Evolutionary conservation across 1,140 invertebrate genomes (phyloP), one percentile per base, ranked within the genome.

Genomic region (Caenorhabditis inopinata): DNA sequence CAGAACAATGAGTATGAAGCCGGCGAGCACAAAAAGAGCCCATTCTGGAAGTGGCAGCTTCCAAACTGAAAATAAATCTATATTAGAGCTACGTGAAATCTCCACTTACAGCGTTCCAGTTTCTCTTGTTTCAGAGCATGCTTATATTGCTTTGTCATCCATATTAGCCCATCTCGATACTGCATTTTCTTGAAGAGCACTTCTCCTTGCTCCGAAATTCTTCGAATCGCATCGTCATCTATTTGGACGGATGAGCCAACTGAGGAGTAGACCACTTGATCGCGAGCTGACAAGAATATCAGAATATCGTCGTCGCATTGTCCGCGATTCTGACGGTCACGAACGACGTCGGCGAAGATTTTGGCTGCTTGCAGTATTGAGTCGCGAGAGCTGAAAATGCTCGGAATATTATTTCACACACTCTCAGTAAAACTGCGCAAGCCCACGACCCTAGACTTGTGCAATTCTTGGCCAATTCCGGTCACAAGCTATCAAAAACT

Each of bases 251-350:
- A 18, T 45, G 53, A 58, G 47, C 80, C 80, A 45, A 77, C 25
- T 21, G 80, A 81, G 21, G 80, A 76, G 21, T 49, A 81, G 18
- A 81, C 75, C 21, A 77, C 80, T 46, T 76, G 18, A 46, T 81
- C 80, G n/a, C 35, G 25, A 23, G 42, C 53, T 3, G 80, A 81
- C 29, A 81, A 35, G n/a, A 81, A 76, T 18, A 81, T 81, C 11
- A 81, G 23, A 35, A 81, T 14, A 29, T 81, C 80, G 38, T 81
- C 80, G 49, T 81, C 74, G 35, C 80, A 81, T 25, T 81, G 80
- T 16, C 80, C 80, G 4, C 80, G 74, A 23, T 76, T 76, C 29
- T 74, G 68, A 23, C 74, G 80, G 6, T 78, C 53, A 47, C 80
- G 18, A 12, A 81, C 21, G 25, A 48, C 74, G 58, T 81, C 80